Evolutionary conservation across 2,888 invertebrate genomes (phyloP).

Genomic region (Rhimphoctona megacephalus): DNA sequence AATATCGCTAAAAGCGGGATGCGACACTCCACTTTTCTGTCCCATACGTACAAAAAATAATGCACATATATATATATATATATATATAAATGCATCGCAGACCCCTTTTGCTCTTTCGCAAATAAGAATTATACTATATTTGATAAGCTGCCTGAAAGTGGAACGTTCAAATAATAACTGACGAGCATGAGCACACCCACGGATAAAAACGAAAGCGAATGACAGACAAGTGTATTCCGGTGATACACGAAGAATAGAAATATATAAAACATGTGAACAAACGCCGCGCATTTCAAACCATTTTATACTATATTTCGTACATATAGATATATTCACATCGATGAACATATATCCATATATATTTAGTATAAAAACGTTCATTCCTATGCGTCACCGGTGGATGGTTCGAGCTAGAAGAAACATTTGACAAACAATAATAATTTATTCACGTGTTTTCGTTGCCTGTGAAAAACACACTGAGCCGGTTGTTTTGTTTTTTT

Average conservation of each 20-base stretch:
- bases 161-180: conserved; percentile 82
- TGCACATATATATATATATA: neutral
- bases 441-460: conserved; percentile 84
- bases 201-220: conserved; percentile 60
- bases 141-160: conserved; percentile 82
- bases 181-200: conserved; percentile 54
- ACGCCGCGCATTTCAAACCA: conserved; percentile 23
- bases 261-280: conserved; percentile 31
- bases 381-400: neutral
- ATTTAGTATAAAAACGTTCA: conserved; percentile 22
- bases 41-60: neutral
- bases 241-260: conserved; percentile 45
- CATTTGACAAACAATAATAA: conserved; percentile 84
- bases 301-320: neutral
- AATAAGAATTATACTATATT: conserved; percentile 81
- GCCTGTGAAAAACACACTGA: conserved; percentile 61
- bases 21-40: neutral
- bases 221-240: conserved; percentile 63
- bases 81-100: neutral
- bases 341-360: neutral
- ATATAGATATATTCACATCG: neutral
- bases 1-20: conserved; percentile 34
- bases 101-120: conserved; percentile 75
- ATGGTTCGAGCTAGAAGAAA: conserved; percentile 71
- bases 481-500: conserved; percentile 29